phyloP scores from a whole-genome alignment of 2,888 invertebrate genomes.

The Deladenus siricidicola region DNA sequence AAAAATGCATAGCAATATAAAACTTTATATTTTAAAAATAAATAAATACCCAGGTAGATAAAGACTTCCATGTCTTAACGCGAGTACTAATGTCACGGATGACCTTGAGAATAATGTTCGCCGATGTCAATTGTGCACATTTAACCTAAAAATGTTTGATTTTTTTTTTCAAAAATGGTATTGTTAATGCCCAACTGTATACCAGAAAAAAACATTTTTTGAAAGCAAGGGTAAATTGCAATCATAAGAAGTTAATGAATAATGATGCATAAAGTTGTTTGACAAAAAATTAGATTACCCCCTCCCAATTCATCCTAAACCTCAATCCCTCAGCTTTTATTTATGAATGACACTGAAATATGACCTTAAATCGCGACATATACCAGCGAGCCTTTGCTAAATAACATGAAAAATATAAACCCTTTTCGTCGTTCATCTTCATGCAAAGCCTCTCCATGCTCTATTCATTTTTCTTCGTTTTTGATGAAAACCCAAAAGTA shows the following conservation, averaged over 20 bases:
- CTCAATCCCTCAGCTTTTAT: too few relatives aligned
- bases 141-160: conserved; percentile 11
- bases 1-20: background rate
- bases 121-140: conserved; percentile 16
- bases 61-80: conserved; percentile 84
- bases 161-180: background rate
- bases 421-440: conserved; percentile 8
- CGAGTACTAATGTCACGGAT: conserved; percentile 88
- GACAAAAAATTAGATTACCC: too few relatives aligned
- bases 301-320: too few relatives aligned
- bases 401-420: too few relatives aligned
- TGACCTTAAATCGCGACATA: too few relatives aligned
- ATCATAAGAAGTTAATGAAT: too few relatives aligned
- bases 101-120: conserved; percentile 66
- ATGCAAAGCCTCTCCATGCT: conserved; percentile 10
- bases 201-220: too few relatives aligned
- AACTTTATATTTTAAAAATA: conserved; percentile 15
- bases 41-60: conserved; percentile 75
- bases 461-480: background rate
- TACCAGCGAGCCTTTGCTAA: too few relatives aligned
- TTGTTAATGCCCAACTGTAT: background rate
- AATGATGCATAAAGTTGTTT: too few relatives aligned
- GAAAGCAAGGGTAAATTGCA: too few relatives aligned
- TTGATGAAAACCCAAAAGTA: conserved; percentile 10
- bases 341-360: too few relatives aligned